Percentiles rank a stretch among this genome's conserved stretches.
Evolutionary conservation across 1,140 invertebrate genomes (phyloP).

Genomic region (Belonocnema kinseyi): DNA sequence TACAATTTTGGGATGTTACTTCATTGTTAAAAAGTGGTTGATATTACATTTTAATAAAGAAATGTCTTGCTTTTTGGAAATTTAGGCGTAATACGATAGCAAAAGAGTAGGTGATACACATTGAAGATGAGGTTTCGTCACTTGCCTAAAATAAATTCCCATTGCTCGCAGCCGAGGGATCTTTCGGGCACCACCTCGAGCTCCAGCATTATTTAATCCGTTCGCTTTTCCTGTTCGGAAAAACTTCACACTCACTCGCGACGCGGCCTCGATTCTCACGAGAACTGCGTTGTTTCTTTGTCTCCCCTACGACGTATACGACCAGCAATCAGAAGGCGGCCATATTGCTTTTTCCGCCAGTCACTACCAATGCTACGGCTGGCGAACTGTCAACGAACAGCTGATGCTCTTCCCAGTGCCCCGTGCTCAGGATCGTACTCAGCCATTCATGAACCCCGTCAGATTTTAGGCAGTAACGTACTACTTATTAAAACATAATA

Average conservation of each 20-base stretch:
- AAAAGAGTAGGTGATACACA: conserved; percentile 41
- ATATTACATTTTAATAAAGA: neutral
- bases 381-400: conserved; percentile 73
- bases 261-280: conserved; percentile 59
- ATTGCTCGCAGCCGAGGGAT: conserved; percentile 96
- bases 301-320: conserved; percentile 60
- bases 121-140: conserved; percentile 62
- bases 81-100: conserved; percentile 54
- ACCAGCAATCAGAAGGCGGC: conserved; percentile 68
- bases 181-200: conserved; percentile 96
- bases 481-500: too few relatives aligned
- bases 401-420: conserved; percentile 60
- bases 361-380: conserved; percentile 58
- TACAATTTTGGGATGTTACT: conserved; percentile 28
- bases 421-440: conserved; percentile 34
- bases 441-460: neutral
- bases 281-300: conserved; percentile 73
- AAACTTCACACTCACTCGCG: conserved; percentile 45
- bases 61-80: conserved; percentile 37
- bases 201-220: conserved; percentile 86
- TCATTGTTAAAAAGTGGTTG: neutral
- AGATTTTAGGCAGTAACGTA: too few relatives aligned
- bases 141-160: conserved; percentile 97
- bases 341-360: conserved; percentile 70
- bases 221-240: conserved; percentile 45